These are phyloP conservation scores for Dipodomys stephensi DNA, from an alignment of 2,113 vertebrate genomes.

Conservation along the genomic window DNA sequence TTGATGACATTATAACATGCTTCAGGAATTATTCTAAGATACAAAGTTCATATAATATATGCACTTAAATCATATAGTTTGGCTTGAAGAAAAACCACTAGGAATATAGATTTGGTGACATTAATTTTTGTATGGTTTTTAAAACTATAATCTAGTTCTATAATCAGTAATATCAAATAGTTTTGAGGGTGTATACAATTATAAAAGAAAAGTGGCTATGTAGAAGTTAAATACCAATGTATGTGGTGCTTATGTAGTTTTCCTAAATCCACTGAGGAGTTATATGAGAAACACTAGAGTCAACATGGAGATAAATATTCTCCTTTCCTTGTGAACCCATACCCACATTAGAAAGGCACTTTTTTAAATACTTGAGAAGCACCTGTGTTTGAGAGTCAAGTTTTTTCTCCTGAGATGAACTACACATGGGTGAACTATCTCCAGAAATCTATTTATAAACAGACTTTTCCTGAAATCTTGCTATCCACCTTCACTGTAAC, in stretches of 20 bases:
- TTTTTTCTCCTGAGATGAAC: neutral
- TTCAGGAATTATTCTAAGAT: neutral
- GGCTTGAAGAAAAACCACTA: neutral
- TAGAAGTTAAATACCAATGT: neutral
- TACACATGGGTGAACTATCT: neutral
- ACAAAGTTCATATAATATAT: neutral
- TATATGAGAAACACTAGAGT: neutral
- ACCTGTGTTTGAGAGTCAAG: neutral
- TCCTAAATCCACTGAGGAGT: neutral
- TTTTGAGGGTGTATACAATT: neutral
- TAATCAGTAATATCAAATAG: neutral
- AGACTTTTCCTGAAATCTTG: neutral
- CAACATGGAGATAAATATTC: neutral
- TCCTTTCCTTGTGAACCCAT: neutral
- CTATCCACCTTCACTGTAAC: neutral
- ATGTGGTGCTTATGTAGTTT: neutral
- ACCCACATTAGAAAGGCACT: neutral
- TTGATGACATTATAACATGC: neutral
- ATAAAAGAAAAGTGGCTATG: neutral
- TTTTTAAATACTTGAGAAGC: conserved; percentile 19
- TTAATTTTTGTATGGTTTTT: neutral
- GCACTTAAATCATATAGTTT: conserved; percentile 1
- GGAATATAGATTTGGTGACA: neutral
- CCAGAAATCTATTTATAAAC: conserved; percentile 13
- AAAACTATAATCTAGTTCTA: neutral